These are phyloP conservation scores for Sporophila hypoxantha DNA, from an alignment of 2,113 vertebrate species.

Conservation along the genomic window DNA sequence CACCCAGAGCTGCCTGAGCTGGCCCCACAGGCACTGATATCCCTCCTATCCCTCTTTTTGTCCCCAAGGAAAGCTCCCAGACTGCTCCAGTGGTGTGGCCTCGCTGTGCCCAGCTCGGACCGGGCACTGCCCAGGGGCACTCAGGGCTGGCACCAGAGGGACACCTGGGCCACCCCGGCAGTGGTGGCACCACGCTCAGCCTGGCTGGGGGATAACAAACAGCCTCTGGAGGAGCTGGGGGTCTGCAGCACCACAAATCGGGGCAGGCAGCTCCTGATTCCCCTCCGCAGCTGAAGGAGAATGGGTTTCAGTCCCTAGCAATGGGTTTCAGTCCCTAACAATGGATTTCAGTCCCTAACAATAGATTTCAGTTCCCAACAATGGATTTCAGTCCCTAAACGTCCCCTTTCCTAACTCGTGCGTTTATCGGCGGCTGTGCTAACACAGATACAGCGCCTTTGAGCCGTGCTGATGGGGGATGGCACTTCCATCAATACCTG, in stretches of 20 bases:
- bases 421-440: background rate
- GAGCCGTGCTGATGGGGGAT: background rate
- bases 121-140: background rate
- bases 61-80: background rate
- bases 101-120: fast-evolving
- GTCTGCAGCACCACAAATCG: background rate
- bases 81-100: background rate
- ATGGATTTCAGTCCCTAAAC: background rate
- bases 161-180: fast-evolving
- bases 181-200: fast-evolving
- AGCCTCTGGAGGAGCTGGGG: background rate
- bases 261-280: background rate
- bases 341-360: background rate
- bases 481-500: background rate
- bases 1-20: background rate
- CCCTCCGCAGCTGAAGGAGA: background rate
- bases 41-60: background rate
- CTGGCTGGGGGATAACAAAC: background rate
- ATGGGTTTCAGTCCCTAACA: background rate
- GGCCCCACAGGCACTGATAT: background rate
- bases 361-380: fast-evolving
- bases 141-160: background rate
- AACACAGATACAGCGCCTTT: background rate
- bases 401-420: background rate
- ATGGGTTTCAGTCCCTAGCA: background rate